Percentiles rank a stretch among this genome's conserved stretches.
phyloP scores from a whole-genome alignment of 2,113 vertebrate species.

The Catharus fuscescens region DNA sequence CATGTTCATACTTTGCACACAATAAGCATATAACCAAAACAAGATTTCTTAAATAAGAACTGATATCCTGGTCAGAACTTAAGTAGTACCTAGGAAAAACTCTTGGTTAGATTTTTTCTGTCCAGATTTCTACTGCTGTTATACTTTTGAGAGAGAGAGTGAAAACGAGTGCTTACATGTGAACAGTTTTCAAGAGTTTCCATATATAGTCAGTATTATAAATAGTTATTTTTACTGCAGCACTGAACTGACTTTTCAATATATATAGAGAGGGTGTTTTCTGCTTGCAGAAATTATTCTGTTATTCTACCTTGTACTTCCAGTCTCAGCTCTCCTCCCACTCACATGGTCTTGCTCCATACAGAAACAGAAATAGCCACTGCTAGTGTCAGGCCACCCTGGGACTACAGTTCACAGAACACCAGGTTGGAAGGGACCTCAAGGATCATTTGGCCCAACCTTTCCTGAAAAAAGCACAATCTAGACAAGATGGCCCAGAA shows the following conservation, averaged over 20 bases:
- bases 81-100: background rate
- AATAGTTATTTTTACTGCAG: constrained; percentile 27
- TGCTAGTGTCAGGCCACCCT: background rate
- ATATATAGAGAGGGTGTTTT: background rate
- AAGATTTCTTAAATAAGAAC: background rate
- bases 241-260: constrained; percentile 1
- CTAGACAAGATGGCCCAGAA: background rate
- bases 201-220: constrained; percentile 57
- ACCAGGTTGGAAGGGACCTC: background rate
- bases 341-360: background rate
- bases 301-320: background rate
- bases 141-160: background rate
- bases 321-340: background rate
- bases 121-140: background rate
- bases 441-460: background rate
- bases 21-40: background rate
- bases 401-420: background rate
- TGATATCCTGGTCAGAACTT: background rate
- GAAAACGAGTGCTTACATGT: background rate
- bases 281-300: constrained; percentile 1
- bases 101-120: background rate
- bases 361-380: background rate
- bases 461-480: background rate
- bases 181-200: constrained; percentile 30
- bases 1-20: background rate